Evolutionary conservation across 2,888 invertebrate genomes (phyloP).

Genomic region (Phyllotreta cruciferae): DNA sequence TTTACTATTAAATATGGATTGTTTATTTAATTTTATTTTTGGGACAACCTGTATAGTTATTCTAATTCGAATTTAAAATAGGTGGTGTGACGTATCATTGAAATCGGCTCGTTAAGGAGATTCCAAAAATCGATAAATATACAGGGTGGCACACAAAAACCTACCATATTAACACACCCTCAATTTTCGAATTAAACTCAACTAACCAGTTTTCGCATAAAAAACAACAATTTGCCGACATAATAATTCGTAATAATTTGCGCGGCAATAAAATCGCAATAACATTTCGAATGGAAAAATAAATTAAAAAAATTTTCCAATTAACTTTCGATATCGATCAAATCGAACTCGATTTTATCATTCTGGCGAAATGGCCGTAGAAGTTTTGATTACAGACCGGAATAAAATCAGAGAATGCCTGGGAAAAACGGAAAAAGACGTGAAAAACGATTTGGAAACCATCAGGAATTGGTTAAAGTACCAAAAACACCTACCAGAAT

Average conservation of each 20-base stretch:
- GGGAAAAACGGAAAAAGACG: background rate
- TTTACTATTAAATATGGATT: background rate
- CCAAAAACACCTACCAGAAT: slow-evolving; percentile 38
- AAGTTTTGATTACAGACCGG: slow-evolving; percentile 1
- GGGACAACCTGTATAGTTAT: no score
- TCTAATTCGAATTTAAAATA: no score
- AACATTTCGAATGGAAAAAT: slow-evolving; percentile 9
- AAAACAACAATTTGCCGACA: no score
- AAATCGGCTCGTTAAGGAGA: no score
- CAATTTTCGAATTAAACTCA: no score
- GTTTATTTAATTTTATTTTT: background rate
- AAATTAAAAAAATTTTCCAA: no score
- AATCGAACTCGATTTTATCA: background rate
- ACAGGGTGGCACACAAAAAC: no score
- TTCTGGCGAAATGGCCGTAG: background rate
- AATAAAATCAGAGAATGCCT: slow-evolving; percentile 1
- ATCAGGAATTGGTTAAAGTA: slow-evolving; percentile 33
- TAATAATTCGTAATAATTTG: background rate
- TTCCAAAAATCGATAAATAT: no score
- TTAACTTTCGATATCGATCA: background rate
- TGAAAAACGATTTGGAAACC: slow-evolving; percentile 5
- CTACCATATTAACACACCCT: no score
- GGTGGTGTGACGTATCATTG: no score
- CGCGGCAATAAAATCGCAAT: slow-evolving; percentile 12
- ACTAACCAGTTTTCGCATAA: no score